Conservation (phyloP, 2,888 invertebrate genomes). For the Papilio elwesi region DNA sequence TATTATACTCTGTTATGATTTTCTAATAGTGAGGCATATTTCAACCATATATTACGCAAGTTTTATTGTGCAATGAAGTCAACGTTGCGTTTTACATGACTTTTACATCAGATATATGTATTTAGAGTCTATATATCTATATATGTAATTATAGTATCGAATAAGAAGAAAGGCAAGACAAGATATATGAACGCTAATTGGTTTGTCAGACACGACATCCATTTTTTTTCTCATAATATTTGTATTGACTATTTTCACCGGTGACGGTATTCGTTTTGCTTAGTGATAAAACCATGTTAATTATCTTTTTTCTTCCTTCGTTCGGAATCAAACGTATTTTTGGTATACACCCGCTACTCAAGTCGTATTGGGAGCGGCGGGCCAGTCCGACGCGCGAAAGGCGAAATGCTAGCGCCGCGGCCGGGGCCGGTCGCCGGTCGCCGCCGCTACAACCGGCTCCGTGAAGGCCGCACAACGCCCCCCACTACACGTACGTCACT, state of each 20-base stretch:
- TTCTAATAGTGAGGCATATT: slow-evolving; percentile 39
- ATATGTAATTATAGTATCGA: too few species aligned
- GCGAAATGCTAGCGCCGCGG: slow-evolving; percentile 74
- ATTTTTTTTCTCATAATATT: slow-evolving; percentile 43
- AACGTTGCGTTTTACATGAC: slow-evolving; percentile 40
- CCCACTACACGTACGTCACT: slow-evolving; percentile 59
- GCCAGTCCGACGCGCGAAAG: slow-evolving; percentile 77
- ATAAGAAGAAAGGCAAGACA: slow-evolving; percentile 61
- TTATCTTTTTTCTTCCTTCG: not conserved
- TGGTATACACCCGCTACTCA: not conserved
- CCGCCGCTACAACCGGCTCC: slow-evolving; percentile 78
- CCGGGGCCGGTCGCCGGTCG: slow-evolving; percentile 67
- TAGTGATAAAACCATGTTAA: not conserved
- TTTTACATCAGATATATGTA: not conserved
- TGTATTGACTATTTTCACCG: slow-evolving; percentile 1
- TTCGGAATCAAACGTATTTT: slow-evolving; percentile 3
- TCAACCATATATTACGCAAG: slow-evolving; percentile 38
- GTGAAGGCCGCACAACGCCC: slow-evolving; percentile 78
- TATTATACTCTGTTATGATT: slow-evolving; percentile 23
- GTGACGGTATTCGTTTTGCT: not conserved
- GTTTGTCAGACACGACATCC: slow-evolving; percentile 67
- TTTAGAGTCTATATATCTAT: slow-evolving; percentile 56
- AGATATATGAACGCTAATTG: slow-evolving; percentile 67
- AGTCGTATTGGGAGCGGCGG: slow-evolving; percentile 69
- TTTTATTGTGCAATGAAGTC: slow-evolving; percentile 45